Evolutionary conservation across 2,797 vertebrate genomes (phyloP), one percentile per base, ranked within the genome.

Genomic region (Philypnodon macrostomus): DNA sequence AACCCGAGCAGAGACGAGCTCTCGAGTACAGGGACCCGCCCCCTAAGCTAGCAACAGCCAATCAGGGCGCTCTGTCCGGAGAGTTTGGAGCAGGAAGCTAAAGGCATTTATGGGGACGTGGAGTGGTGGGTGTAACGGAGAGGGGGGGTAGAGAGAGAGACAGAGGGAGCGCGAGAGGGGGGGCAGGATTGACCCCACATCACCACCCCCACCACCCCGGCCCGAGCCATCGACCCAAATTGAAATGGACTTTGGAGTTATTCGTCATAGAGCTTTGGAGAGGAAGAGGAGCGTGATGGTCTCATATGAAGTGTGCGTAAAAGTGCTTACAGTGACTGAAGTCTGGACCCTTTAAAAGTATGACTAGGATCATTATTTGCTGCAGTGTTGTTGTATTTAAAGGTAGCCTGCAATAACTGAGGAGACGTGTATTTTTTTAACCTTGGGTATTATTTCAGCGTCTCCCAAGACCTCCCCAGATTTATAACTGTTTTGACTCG

Each of bases 61-160:
- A 90, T 89, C 87, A 84, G 61, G 27, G 65, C 69, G 72, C 75
- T 69, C 77, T 24, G 80, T 73, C 73, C 77, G 63, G 69, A 79
- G 63, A 80, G 63, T 70, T 67, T 74, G 76, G 77, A 81, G 72
- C 68, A 74, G 81, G 79, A 81, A 86, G 75, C 61, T 29, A 44
- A 72, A 47, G 64, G 77, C 80, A 78, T 84, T 73, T 71, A 68
- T 74, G 60, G 63, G 77, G 79, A 75, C 78, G 80, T 73, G 81
- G 76, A 77, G 62, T 58, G 69, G 53, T 38, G 48, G 58, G 7
- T 2, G 16, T 41, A 16, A 6, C 4, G 16, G 42, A 15, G 45
- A 2, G 31, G 21, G 46, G 53, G 19, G 41, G 26, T 8, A 3
- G 1, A 32, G 24, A n/a, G 30, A 13, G 26, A 30, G 16, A 26